Base-by-base conservation (phyloP, 2,797 vertebrate species). In the Hapalemur alaotrensis region DNA sequence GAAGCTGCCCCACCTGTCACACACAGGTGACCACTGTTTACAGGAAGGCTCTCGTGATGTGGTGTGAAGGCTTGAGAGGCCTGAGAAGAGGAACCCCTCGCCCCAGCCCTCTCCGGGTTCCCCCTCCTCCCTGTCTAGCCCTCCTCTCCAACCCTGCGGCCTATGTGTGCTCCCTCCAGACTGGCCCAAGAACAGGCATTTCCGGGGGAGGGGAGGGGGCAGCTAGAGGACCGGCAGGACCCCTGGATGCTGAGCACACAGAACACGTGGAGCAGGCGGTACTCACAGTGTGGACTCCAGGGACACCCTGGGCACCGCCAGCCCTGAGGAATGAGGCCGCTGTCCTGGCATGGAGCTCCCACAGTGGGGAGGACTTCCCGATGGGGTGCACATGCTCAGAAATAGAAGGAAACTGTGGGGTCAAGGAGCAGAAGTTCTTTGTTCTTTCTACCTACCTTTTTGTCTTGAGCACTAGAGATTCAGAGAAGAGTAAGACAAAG, bases 201-300 rank as follows among this genome's bases (percentile, higher is more conserved):
- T 85, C 8, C 28, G 30, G 9, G 1, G 11, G 1, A 17, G 18
- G 46, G 25, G 2, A 20, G 4, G 10, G 4, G 18, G 4, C 22
- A 57, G 61, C 12, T 43, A 28, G 18, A n/a, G 2, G 11, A 32
- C 1, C 52, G 78, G 15, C 8, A 23, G 11, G 48, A 32, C 48
- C 30, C 50, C 14, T 9, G 11, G 14, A 11, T 41, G 15, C 88
- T 28, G 3, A 50, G 70, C 23, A 78, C 14, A 17, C 32, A 41
- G 63, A 63, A 52, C 17, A 46, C 43, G 12, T 15, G 1, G 35
- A 48, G 38, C 8, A 28, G 18, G 43, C 12, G 17, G n/a, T 23
- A 11, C 41, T 65, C 25, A 9, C 0, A 0, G 11, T 2, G 2
- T 30, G 9, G 38, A 35, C 15, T 32, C 38, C 1, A 7, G 46